A percentile compares a stretch with the other conserved stretches of the same genome.
Conservation (phyloP, 23 tunicate species). For the Halocynthia roretzi region DNA sequence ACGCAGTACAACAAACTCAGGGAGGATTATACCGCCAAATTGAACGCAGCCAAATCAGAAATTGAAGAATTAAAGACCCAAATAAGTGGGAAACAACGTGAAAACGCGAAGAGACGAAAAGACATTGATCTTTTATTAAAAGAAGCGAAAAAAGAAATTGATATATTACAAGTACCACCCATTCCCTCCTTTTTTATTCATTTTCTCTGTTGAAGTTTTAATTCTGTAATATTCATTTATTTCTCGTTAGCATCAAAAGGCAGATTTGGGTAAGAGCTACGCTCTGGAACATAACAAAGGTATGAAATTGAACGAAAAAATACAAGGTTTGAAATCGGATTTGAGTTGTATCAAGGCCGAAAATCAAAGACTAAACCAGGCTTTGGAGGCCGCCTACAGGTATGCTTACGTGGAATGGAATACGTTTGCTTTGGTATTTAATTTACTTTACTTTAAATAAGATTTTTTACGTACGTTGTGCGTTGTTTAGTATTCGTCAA, state of each 20-base stretch:
- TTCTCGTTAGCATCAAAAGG: constrained; percentile 28
- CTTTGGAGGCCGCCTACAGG: constrained; percentile 63
- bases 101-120: constrained; percentile 8
- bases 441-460: not conserved
- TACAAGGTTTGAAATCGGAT: constrained; percentile 28
- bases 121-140: constrained; percentile 14
- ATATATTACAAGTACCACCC: constrained; percentile 6
- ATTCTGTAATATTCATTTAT: not conserved
- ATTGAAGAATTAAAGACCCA: constrained; percentile 3
- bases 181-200: not conserved
- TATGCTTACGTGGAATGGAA: not conserved
- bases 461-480: not conserved
- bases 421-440: not conserved
- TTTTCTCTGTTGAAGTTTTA: not conserved
- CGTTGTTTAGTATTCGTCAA: constrained; percentile 1
- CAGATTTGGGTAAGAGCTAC: constrained; percentile 19
- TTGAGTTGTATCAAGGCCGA: constrained; percentile 52
- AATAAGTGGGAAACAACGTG: constrained; percentile 3
- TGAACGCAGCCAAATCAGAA: not conserved
- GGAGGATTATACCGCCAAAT: constrained; percentile 24
- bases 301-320: constrained; percentile 28
- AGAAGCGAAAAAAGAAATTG: constrained; percentile 29
- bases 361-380: constrained; percentile 41
- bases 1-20: constrained; percentile 41
- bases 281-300: constrained; percentile 36